These are phyloP conservation scores for Calliphora vicina DNA, from an alignment of 1,140 invertebrate genomes.

Conservation along the genomic window DNA sequence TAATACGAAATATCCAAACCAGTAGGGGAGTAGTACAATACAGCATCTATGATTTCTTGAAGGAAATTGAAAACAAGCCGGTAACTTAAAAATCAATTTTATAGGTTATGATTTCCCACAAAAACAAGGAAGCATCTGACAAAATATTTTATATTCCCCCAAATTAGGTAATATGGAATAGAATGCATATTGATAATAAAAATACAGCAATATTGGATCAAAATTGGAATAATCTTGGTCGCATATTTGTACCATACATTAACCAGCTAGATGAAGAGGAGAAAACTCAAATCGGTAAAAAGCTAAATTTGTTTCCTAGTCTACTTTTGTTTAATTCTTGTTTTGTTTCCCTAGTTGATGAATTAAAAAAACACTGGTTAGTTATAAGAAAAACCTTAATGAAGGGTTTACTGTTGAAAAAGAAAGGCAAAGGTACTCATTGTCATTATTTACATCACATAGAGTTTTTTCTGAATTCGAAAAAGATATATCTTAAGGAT, in stretches of 20 bases:
- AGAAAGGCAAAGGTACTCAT: background rate
- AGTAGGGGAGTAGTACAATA: background rate
- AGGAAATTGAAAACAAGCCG: background rate
- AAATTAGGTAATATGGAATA: background rate
- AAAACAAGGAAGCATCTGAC: too few species aligned
- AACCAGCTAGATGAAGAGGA: background rate
- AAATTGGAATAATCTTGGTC: background rate
- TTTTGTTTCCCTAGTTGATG: background rate
- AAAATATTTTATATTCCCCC: too few species aligned
- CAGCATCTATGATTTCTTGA: background rate
- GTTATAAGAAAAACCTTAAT: background rate
- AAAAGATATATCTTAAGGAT: background rate
- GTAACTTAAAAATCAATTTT: background rate
- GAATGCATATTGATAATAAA: background rate
- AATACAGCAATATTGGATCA: background rate
- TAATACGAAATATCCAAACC: background rate
- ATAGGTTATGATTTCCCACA: background rate
- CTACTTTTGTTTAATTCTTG: background rate
- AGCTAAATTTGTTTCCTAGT: background rate
- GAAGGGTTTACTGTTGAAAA: background rate
- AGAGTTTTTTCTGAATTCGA: background rate
- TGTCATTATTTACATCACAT: background rate
- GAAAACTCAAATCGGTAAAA: background rate
- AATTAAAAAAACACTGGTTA: background rate
- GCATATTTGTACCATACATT: background rate